A percentile compares a stretch with the other conserved stretches of the same genome.
Conservation (phyloP, 2,113 vertebrate genomes). For the Myotis yumanensis region DNA sequence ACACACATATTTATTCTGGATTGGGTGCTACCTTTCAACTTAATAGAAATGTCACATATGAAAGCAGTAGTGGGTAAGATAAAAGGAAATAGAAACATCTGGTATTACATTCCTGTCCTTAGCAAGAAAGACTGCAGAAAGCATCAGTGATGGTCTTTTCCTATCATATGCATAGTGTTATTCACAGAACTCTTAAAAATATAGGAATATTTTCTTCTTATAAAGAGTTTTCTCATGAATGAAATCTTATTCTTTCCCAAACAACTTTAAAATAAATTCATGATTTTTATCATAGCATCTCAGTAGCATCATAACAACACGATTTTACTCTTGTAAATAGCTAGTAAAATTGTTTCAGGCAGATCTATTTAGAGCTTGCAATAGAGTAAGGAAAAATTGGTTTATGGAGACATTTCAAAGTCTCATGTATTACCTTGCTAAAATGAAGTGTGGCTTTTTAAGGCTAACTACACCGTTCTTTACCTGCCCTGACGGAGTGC, state of each 20-base stretch:
- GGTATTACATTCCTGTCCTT: neutral
- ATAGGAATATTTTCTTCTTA: neutral
- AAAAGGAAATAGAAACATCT: slow-evolving; percentile 3
- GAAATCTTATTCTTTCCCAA: slow-evolving; percentile 15
- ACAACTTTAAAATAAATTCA: neutral
- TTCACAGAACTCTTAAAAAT: neutral
- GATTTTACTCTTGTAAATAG: neutral
- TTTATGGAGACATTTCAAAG: slow-evolving; percentile 27
- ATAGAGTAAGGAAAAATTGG: neutral
- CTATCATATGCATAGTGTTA: neutral
- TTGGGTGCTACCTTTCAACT: neutral
- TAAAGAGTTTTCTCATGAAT: neutral
- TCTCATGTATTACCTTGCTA: slow-evolving; percentile 7
- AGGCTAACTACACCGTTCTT: slow-evolving; percentile 15
- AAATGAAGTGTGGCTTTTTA: neutral
- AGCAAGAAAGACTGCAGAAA: neutral
- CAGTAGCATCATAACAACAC: neutral
- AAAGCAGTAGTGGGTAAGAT: neutral
- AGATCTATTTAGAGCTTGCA: neutral
- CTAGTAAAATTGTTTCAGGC: neutral
- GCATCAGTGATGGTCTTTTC: neutral
- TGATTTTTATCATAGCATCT: neutral
- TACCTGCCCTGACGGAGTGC: neutral
- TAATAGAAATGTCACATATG: neutral
- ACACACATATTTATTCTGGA: neutral